Conservation (phyloP, 2,797 vertebrate species). For the Hirundo rustica region DNA sequence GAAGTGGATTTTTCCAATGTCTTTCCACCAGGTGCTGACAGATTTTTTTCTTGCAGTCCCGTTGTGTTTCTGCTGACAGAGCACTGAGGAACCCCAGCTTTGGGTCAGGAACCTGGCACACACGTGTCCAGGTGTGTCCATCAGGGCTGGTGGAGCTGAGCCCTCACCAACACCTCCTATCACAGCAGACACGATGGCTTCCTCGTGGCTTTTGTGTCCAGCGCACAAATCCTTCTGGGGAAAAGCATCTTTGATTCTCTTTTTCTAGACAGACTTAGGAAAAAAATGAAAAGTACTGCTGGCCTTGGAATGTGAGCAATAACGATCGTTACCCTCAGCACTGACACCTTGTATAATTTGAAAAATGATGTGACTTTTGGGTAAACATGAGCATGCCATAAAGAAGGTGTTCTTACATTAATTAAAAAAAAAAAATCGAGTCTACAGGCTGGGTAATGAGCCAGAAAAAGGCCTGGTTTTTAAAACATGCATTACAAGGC, state of each 20-base stretch:
- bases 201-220: background rate
- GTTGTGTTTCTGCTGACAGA: background rate
- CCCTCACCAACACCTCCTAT: background rate
- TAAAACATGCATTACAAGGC: slow-evolving; percentile 48
- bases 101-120: background rate
- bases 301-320: slow-evolving; percentile 49
- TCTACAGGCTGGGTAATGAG: slow-evolving; percentile 59
- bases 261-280: background rate
- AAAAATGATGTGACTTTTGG: slow-evolving; percentile 74
- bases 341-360: slow-evolving; percentile 71
- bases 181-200: background rate
- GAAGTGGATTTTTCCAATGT: background rate
- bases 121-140: background rate
- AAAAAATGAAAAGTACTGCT: background rate
- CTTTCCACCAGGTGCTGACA: background rate
- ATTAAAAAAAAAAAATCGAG: slow-evolving; percentile 60
- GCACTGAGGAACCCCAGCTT: background rate
- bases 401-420: slow-evolving; percentile 69
- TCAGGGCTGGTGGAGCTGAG: background rate
- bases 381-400: slow-evolving; percentile 68
- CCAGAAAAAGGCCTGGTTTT: slow-evolving; percentile 67
- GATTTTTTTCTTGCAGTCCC: background rate
- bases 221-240: background rate
- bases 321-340: slow-evolving; percentile 41
- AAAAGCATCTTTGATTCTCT: background rate